Percentiles rank a stretch among this genome's conserved stretches.
Evolutionary conservation across 1,140 invertebrate genomes (phyloP).

Genomic region (Dolichoris vasculosae): DNA sequence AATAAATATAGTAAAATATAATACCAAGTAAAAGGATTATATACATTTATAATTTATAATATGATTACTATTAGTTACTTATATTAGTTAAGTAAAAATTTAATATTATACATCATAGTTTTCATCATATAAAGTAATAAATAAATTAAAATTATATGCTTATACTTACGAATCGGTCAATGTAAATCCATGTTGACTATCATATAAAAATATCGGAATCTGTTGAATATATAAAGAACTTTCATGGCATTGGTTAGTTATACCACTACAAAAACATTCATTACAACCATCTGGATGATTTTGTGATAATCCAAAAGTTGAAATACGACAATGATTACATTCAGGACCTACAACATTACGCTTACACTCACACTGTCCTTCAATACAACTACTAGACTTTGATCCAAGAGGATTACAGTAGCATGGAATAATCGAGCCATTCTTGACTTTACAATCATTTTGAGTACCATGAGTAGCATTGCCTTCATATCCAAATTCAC

Average conservation of each 20-base stretch:
- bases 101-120: not conserved
- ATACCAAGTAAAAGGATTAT: not conserved
- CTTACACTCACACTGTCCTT: constrained; percentile 80
- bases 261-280: constrained; percentile 94
- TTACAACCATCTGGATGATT: constrained; percentile 88
- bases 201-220: constrained; percentile 80
- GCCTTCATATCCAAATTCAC: constrained; percentile 83
- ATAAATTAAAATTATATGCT: not conserved
- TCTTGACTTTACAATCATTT: constrained; percentile 67
- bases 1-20: not conserved
- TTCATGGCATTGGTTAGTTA: constrained; percentile 84
- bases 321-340: constrained; percentile 87
- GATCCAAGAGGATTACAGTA: constrained; percentile 80
- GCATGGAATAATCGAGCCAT: constrained; percentile 62
- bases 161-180: constrained; percentile 78
- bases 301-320: constrained; percentile 87
- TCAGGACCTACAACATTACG: constrained; percentile 84
- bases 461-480: constrained; percentile 76
- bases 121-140: constrained; percentile 23
- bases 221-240: constrained; percentile 79
- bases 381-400: constrained; percentile 71
- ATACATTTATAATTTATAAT: not conserved
- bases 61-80: not conserved
- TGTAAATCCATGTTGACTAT: constrained; percentile 78
- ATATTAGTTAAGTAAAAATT: not conserved